Conservation (phyloP, 1,140 invertebrate genomes). For the Drosophila melanogaster region Release_6_plus_ISO1_MT NT_033777.3:11944001-11944500, state of each 20-base stretch:
- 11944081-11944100: conserved; percentile 2
- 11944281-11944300: conserved; percentile 75
- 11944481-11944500: conserved; percentile 23
- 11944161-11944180: conserved; percentile 81
- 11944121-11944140: conserved; percentile 77
- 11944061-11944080: conserved; percentile 18
- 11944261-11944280: conserved; percentile 56
- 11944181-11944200: conserved; percentile 82
- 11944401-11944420: conserved; percentile 11
- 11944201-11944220: conserved; percentile 69
- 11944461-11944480: conserved; percentile 15
- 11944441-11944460: conserved; percentile 20
- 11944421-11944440: background rate
- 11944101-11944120: conserved; percentile 22
- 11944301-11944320: conserved; percentile 74
- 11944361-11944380: conserved; percentile 53
- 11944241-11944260: conserved; percentile 30
- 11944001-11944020: conserved; percentile 1
- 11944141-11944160: conserved; percentile 83
- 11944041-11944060: conserved; percentile 46
- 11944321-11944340: conserved; percentile 34
- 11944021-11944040: background rate
- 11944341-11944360: conserved; percentile 49
- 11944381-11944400: conserved; percentile 6
- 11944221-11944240: conserved; percentile 26